Conservation (phyloP, 2,113 vertebrate genomes). For the Eulacestoma nigropectus region DNA sequence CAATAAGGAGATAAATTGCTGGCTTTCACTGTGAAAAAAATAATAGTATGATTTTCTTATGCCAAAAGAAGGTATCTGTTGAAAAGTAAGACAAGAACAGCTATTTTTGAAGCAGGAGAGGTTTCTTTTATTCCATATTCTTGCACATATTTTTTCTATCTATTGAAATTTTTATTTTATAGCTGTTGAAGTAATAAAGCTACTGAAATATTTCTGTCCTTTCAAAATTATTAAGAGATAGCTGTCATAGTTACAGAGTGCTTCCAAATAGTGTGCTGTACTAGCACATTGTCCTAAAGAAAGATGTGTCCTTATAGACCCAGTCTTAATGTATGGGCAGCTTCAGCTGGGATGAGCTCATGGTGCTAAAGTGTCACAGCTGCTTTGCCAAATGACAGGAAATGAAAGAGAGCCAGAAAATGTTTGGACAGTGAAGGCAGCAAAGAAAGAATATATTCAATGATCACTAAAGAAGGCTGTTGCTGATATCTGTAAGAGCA, state of each 20-base stretch:
- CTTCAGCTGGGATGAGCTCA: not conserved
- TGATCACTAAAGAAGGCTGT: not conserved
- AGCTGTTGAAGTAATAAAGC: not conserved
- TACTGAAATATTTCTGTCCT: not conserved
- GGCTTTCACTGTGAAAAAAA: constrained; percentile 6
- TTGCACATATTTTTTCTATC: not conserved
- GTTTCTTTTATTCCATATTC: not conserved
- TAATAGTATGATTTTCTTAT: not conserved
- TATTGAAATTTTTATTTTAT: not conserved
- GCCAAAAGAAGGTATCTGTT: not conserved
- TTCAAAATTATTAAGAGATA: not conserved
- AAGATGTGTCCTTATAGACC: not conserved
- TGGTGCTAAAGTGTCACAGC: not conserved
- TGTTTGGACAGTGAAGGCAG: not conserved
- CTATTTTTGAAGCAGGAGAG: not conserved
- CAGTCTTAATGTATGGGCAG: not conserved
- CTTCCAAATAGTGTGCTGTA: not conserved
- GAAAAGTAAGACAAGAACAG: not conserved
- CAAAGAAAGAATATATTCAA: not conserved
- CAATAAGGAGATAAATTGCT: not conserved
- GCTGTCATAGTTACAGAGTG: not conserved
- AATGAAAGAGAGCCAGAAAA: not conserved
- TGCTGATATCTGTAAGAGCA: fast-evolving
- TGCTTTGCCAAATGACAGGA: not conserved
- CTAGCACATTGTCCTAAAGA: not conserved